These are phyloP conservation scores for Crematogaster levior DNA, from an alignment of 2,888 invertebrate species.

Conservation along the genomic window DNA sequence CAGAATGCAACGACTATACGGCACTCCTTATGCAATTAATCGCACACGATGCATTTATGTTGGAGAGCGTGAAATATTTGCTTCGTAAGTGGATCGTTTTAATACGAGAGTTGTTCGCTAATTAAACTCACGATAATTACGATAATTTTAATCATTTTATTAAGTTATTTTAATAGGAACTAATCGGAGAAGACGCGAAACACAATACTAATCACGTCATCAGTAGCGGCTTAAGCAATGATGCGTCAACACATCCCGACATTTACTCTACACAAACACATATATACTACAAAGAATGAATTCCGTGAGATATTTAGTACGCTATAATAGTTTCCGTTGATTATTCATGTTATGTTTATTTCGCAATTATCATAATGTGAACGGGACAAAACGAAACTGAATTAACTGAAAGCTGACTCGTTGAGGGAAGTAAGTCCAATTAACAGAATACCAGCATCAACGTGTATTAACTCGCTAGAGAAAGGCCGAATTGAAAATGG, in stretches of 20 bases:
- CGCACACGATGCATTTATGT: no score
- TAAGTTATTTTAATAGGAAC: no score
- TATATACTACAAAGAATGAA: neutral
- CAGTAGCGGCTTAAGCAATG: neutral
- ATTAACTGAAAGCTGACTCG: neutral
- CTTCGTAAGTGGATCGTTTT: no score
- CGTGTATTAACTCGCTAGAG: neutral
- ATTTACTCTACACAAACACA: neutral
- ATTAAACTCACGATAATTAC: no score
- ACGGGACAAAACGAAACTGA: neutral
- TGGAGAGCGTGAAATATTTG: no score
- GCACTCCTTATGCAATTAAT: no score
- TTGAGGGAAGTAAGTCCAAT: neutral
- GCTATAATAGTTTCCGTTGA: neutral
- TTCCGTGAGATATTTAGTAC: neutral
- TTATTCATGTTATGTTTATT: neutral
- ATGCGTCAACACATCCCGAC: neutral
- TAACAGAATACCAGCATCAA: neutral
- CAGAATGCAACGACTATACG: no score
- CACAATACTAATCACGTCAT: no score
- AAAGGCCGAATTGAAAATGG: neutral
- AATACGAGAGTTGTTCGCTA: no score
- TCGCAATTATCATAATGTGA: neutral
- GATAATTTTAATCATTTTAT: no score
- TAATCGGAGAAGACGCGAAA: no score